phyloP scores from a whole-genome alignment of 1,140 invertebrate species.

The Prorops nasuta region DNA sequence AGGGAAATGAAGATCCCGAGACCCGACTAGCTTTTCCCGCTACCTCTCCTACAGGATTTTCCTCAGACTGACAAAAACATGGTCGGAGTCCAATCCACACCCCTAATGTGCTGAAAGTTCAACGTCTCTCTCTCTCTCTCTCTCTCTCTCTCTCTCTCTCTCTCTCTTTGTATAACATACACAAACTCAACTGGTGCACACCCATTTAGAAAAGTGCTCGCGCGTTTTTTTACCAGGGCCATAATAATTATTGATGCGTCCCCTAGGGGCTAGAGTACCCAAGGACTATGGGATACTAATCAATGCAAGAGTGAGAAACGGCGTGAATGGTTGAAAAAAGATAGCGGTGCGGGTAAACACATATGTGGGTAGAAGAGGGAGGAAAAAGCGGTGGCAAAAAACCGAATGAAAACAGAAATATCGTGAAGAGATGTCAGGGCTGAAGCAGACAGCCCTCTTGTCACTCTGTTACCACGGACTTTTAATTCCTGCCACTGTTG shows the following conservation, averaged over 20 bases:
- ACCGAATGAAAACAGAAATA: too few species aligned
- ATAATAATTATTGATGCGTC: background rate
- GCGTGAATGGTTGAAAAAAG: slow-evolving; percentile 1
- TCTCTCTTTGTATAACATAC: background rate
- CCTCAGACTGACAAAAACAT: background rate
- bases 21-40: too few species aligned
- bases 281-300: background rate
- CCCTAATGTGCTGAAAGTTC: background rate
- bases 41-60: background rate
- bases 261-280: background rate
- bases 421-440: too few species aligned
- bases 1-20: too few species aligned
- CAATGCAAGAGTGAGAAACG: slow-evolving; percentile 1
- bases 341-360: background rate
- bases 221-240: background rate
- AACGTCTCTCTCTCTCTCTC: background rate
- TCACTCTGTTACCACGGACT: too few species aligned
- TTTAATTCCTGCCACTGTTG: too few species aligned
- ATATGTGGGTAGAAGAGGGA: background rate
- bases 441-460: too few species aligned
- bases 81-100: background rate
- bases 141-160: background rate
- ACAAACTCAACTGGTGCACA: background rate
- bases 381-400: too few species aligned
- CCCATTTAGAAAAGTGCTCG: background rate